Evolutionary conservation across 92 coral and sea anemone genomes (phyloP).

Genomic region (Epizoanthus fatuus): DNA sequence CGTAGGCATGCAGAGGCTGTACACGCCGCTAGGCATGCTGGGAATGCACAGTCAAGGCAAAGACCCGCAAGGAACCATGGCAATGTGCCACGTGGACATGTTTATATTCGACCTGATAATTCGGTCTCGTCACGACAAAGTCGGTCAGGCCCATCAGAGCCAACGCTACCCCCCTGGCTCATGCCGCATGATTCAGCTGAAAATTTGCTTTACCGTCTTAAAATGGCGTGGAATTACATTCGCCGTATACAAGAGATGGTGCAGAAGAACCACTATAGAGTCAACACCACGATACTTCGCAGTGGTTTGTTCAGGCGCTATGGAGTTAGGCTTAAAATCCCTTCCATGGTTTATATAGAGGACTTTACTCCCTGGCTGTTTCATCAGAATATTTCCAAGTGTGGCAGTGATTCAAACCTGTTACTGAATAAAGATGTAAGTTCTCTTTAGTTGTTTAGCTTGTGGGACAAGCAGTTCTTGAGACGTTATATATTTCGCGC

Average conservation of each 20-base stretch:
- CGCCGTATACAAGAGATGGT: conserved; percentile 69
- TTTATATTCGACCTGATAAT: neutral
- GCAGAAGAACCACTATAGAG: conserved; percentile 45
- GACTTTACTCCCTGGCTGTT: conserved; percentile 78
- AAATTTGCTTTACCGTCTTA: conserved; percentile 56
- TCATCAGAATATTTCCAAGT: conserved; percentile 87
- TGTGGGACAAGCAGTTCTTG: too few relatives aligned
- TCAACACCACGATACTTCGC: conserved; percentile 53
- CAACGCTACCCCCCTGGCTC: conserved; percentile 18
- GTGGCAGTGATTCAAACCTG: conserved; percentile 91
- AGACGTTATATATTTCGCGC: too few relatives aligned
- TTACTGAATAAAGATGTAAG: conserved; percentile 81
- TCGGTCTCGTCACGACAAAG: neutral
- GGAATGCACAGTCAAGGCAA: neutral
- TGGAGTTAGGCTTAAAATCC: conserved; percentile 68
- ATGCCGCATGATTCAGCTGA: conserved; percentile 28
- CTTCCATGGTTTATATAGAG: conserved; percentile 48
- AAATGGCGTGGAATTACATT: conserved; percentile 71
- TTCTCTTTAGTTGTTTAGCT: neutral
- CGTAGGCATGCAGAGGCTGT: neutral
- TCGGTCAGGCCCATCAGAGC: neutral
- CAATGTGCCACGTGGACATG: conserved; percentile 2
- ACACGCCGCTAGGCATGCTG: neutral
- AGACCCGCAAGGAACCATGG: neutral
- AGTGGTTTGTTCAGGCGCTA: conserved; percentile 65